phyloP scores from a whole-genome alignment of 2,888 invertebrate genomes.

The Pollenia labialis region DNA sequence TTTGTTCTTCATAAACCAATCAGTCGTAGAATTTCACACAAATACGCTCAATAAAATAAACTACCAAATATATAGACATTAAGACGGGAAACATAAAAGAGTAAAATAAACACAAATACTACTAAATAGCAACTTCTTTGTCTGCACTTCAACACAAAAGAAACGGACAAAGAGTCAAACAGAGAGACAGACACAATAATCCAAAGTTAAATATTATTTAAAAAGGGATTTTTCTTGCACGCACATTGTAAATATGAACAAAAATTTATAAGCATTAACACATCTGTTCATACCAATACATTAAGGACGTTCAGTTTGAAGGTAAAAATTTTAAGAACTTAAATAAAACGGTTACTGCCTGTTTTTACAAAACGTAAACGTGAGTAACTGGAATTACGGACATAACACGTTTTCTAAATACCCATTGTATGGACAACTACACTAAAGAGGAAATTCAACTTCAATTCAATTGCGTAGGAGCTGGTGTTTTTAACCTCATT shows the following conservation, averaged over 20 bases:
- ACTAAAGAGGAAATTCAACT: too few species aligned
- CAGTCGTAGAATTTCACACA: not conserved
- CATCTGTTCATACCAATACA: not conserved
- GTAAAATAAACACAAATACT: constrained; percentile 3
- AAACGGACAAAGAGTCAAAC: not conserved
- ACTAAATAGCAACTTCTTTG: not conserved
- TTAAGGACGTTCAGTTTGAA: too few species aligned
- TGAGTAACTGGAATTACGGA: too few species aligned
- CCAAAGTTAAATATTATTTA: constrained; percentile 56
- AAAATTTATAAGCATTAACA: not conserved
- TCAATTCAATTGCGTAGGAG: too few species aligned
- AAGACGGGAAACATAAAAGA: constrained; percentile 26
- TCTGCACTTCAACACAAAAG: not conserved
- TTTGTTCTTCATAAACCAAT: constrained; percentile 47
- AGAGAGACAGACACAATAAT: constrained; percentile 24
- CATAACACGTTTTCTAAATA: too few species aligned
- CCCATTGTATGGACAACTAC: too few species aligned
- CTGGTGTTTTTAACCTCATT: too few species aligned
- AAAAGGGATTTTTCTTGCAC: constrained; percentile 40
- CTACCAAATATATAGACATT: constrained; percentile 22
- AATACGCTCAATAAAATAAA: not conserved
- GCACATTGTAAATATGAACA: constrained; percentile 1
- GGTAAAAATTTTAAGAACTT: too few species aligned
- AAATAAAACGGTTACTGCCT: too few species aligned
- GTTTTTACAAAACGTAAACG: too few species aligned